phyloP scores from a whole-genome alignment of 30 jellyfish, hydroid and myxozoan species.

The Kudoa iwatai region DNA sequence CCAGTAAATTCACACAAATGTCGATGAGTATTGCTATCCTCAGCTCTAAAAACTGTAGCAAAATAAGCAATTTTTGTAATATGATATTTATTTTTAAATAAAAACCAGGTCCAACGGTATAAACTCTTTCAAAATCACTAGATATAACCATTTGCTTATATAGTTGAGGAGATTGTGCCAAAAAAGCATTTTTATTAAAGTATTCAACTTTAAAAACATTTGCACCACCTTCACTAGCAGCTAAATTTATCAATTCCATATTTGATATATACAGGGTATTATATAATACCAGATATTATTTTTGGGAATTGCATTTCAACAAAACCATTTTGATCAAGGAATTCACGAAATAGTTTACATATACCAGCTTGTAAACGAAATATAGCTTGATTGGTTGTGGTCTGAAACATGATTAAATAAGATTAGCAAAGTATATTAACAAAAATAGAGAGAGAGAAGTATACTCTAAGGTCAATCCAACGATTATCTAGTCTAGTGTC shows the following conservation, averaged over 20 bases:
- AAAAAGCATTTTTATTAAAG: constrained; percentile 60
- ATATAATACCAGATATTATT: constrained; percentile 43
- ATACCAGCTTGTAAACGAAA: constrained; percentile 74
- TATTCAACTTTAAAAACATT: constrained; percentile 58
- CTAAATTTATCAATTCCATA: constrained; percentile 3
- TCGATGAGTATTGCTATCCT: constrained; percentile 95
- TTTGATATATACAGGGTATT: background rate
- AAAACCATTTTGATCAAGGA: constrained; percentile 37
- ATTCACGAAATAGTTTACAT: constrained; percentile 52
- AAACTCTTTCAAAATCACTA: constrained; percentile 74
- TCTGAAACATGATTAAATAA: constrained; percentile 5
- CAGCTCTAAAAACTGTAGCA: constrained; percentile 57
- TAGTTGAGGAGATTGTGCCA: constrained; percentile 98
- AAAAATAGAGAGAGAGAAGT: background rate
- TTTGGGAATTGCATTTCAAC: constrained; percentile 95
- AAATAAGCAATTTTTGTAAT: background rate
- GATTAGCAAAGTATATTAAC: too few relatives aligned
- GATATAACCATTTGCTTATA: constrained; percentile 88
- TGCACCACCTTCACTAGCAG: constrained; percentile 99
- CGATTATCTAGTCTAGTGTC: constrained; percentile 78
- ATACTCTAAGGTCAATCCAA: constrained; percentile 52
- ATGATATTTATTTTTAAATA: background rate
- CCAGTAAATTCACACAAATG: constrained; percentile 95
- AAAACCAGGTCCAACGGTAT: constrained; percentile 81
- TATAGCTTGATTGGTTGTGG: constrained; percentile 82